These are phyloP conservation scores for Hypercompe scribonia DNA, from an alignment of 2,888 invertebrate genomes.

Conservation along the genomic window DNA sequence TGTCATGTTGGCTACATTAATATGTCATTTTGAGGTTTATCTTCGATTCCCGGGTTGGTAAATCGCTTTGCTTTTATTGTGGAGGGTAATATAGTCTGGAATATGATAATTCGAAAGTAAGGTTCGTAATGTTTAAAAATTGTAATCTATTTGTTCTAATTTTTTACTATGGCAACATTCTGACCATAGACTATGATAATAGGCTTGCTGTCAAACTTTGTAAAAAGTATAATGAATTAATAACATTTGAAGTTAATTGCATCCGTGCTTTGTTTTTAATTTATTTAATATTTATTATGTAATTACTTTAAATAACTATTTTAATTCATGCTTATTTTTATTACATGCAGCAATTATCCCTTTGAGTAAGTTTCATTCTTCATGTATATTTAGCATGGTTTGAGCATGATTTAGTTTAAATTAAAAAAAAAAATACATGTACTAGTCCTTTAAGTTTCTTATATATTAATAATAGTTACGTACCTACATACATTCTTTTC, in stretches of 20 bases:
- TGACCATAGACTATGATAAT: not conserved
- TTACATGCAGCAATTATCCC: conserved; percentile 83
- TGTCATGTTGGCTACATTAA: not conserved
- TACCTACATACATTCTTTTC: no score
- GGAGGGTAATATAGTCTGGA: not conserved
- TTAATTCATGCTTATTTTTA: conserved; percentile 60
- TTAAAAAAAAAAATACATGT: not conserved
- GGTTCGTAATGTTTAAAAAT: not conserved
- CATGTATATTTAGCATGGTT: conserved; percentile 30
- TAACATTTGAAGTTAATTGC: not conserved
- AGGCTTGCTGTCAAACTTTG: no score
- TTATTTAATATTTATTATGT: conserved; percentile 26
- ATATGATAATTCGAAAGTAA: no score
- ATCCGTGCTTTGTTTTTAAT: not conserved
- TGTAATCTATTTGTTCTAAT: not conserved
- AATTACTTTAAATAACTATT: conserved; percentile 40
- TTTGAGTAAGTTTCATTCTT: conserved; percentile 78
- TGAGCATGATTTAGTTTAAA: conserved; percentile 15
- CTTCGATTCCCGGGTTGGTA: not conserved
- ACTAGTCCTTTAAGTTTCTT: no score
- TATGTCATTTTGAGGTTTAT: not conserved
- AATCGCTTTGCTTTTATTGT: not conserved
- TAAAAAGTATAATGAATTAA: no score
- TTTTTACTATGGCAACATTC: not conserved
- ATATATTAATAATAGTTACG: no score